phyloP scores from a whole-genome alignment of 1,140 invertebrate species.

The Cataglyphis hispanica region DNA sequence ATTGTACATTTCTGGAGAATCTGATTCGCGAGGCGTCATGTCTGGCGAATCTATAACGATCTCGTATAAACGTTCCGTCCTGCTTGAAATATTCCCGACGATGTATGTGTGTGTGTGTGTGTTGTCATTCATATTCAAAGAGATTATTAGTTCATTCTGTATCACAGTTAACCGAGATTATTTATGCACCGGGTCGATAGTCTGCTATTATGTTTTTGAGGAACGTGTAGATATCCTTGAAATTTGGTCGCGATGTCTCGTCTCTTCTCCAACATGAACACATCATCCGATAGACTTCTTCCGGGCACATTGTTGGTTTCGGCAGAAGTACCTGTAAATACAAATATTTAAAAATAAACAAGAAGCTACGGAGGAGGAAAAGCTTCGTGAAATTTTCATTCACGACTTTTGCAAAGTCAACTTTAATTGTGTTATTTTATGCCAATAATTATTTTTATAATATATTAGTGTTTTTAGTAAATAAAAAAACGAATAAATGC shows the following conservation, averaged over 20 bases:
- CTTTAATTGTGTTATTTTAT: neutral
- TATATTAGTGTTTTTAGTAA: neutral
- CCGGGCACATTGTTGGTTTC: constrained; percentile 91
- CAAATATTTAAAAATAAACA: constrained; percentile 29
- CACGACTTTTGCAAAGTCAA: neutral
- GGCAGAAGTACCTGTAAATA: constrained; percentile 88
- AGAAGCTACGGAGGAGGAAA: neutral
- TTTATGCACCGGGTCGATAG: constrained; percentile 85
- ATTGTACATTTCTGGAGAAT: constrained; percentile 81
- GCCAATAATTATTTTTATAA: constrained; percentile 4
- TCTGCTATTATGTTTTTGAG: constrained; percentile 88
- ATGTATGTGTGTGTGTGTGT: no score
- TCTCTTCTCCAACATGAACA: constrained; percentile 92
- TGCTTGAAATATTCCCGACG: constrained; percentile 29
- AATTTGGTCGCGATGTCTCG: constrained; percentile 90
- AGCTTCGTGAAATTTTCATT: neutral
- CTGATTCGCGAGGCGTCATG: constrained; percentile 42
- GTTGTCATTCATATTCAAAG: neutral
- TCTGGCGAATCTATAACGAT: constrained; percentile 1
- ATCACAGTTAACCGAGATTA: constrained; percentile 82
- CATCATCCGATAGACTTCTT: constrained; percentile 93
- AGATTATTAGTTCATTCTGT: constrained; percentile 65
- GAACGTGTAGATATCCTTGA: constrained; percentile 92
- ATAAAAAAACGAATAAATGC: neutral
- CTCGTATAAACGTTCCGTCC: neutral